These are phyloP conservation scores for Dendroctonus valens DNA, from an alignment of 1,140 invertebrate genomes.

Conservation along the genomic window DNA sequence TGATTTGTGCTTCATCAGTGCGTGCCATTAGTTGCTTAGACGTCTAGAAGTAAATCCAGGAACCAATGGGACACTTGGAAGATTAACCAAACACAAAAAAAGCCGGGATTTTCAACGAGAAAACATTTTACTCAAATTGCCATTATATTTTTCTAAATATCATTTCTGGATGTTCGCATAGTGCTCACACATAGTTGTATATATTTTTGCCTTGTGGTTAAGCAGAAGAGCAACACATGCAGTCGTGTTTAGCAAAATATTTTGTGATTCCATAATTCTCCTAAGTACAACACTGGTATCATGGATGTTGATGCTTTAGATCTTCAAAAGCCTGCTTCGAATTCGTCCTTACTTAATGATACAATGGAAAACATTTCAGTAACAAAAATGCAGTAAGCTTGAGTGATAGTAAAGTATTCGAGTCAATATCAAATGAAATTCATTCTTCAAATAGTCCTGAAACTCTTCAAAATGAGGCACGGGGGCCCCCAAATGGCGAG, in stretches of 20 bases:
- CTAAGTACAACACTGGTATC: conserved; percentile 28
- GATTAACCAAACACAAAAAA: conserved; percentile 38
- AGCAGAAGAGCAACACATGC: conserved; percentile 6
- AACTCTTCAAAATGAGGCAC: conserved; percentile 2
- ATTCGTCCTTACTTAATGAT: conserved; percentile 14
- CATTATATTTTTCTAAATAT: too few relatives aligned
- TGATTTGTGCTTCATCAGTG: neutral
- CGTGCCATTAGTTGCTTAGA: neutral
- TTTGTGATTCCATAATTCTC: conserved; percentile 7
- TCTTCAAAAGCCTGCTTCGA: conserved; percentile 15
- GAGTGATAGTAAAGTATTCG: conserved; percentile 17
- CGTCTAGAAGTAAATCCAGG: neutral
- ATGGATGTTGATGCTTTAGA: conserved; percentile 30
- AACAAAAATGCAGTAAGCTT: conserved; percentile 5
- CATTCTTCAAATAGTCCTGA: conserved; percentile 8
- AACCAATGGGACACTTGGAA: conserved; percentile 20
- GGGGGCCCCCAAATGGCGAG: conserved; percentile 18
- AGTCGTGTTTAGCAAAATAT: neutral
- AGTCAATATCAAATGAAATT: conserved; percentile 9
- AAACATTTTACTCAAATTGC: neutral
- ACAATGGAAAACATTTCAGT: conserved; percentile 5
- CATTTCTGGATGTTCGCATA: too few relatives aligned
- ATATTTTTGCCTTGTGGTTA: neutral
- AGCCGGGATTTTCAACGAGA: conserved; percentile 36
- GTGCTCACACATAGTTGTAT: neutral